A percentile compares a stretch with the other conserved stretches of the same genome.
These are phyloP conservation scores for Poicephalus meyeri DNA, from an alignment of 2,113 vertebrate genomes.

Conservation along the genomic window DNA sequence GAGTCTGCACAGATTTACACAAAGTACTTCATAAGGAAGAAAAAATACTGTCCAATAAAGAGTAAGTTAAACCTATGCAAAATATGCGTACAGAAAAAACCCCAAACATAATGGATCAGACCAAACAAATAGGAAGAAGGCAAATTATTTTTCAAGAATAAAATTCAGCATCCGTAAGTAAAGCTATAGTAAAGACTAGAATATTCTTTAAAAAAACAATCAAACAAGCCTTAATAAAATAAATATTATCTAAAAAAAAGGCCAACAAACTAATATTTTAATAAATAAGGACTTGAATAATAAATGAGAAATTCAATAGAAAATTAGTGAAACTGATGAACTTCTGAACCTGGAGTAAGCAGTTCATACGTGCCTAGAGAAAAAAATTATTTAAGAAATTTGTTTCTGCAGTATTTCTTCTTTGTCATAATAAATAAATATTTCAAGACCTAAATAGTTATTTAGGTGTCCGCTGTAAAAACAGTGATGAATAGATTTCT, in stretches of 20 bases:
- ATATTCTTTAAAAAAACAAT: neutral
- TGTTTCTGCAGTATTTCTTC: neutral
- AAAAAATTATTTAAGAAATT: neutral
- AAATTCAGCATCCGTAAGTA: neutral
- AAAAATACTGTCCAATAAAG: neutral
- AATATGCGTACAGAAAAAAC: neutral
- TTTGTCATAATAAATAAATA: neutral
- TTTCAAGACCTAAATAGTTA: neutral
- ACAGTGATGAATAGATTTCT: constrained; percentile 29
- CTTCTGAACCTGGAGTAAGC: neutral
- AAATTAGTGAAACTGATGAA: constrained; percentile 11
- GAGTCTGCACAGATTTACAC: neutral
- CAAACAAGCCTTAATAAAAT: neutral
- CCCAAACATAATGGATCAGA: neutral
- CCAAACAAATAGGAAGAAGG: neutral
- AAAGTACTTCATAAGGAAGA: neutral
- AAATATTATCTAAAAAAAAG: neutral
- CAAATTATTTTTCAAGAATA: constrained; percentile 30
- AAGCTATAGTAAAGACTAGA: constrained; percentile 18
- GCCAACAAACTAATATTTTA: neutral
- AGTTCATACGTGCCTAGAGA: neutral
- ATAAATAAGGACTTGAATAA: no score
- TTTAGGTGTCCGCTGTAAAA: constrained; percentile 1
- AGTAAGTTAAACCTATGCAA: neutral
- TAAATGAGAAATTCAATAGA: neutral